A percentile compares a stretch with the other conserved stretches of the same genome.
These are phyloP conservation scores for Epizoanthus ramosus DNA, from an alignment of 92 coral and sea anemone genomes.

Conservation along the genomic window DNA sequence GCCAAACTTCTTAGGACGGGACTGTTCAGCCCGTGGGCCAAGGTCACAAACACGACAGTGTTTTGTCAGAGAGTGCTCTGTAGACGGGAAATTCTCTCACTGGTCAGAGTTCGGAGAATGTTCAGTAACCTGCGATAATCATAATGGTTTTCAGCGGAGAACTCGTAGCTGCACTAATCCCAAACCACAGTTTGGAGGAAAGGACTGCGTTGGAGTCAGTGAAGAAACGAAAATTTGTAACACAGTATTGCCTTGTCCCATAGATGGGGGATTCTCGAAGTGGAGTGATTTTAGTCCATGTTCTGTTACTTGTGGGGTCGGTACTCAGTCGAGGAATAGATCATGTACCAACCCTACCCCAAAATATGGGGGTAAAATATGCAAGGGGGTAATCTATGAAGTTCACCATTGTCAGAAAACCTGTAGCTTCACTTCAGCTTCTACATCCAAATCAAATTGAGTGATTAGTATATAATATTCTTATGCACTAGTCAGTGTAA, in stretches of 20 bases:
- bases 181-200: constrained; percentile 23
- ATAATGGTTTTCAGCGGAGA: constrained; percentile 7
- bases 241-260: neutral
- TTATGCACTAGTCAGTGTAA: too few species aligned
- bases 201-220: constrained; percentile 13
- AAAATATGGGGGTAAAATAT: constrained; percentile 27
- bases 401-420: constrained; percentile 10
- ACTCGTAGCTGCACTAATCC: constrained; percentile 12
- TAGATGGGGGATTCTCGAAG: constrained; percentile 23
- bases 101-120: constrained; percentile 26
- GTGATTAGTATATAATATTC: too few species aligned
- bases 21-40: neutral
- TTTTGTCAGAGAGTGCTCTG: constrained; percentile 8
- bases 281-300: constrained; percentile 25
- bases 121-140: constrained; percentile 10
- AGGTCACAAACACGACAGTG: constrained; percentile 29
- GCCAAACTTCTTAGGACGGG: constrained; percentile 19
- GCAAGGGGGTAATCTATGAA: constrained; percentile 23
- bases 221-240: constrained; percentile 11
- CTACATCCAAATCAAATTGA: too few species aligned
- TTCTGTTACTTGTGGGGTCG: constrained; percentile 29
- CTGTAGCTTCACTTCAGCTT: neutral
- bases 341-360: constrained; percentile 28
- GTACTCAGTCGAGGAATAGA: constrained; percentile 25
- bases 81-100: constrained; percentile 6